Conservation (phyloP, 1,140 invertebrate species). For the Scaptomyza graminum region DNA sequence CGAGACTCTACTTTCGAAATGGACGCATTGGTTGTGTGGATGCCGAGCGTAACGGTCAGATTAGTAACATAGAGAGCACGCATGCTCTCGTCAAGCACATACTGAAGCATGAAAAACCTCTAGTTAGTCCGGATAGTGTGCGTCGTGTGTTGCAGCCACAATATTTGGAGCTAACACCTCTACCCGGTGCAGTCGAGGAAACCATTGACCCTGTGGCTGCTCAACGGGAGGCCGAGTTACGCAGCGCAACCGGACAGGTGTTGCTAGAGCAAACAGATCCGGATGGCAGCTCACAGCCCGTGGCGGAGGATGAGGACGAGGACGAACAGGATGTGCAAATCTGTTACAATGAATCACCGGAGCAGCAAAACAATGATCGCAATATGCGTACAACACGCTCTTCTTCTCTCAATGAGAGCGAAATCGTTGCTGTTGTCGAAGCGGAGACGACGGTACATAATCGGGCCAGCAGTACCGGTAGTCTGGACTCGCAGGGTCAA, state of each 20-base stretch:
- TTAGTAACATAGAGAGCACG: conserved; percentile 77
- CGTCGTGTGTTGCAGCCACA: conserved; percentile 61
- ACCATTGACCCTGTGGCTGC: conserved; percentile 50
- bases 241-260: conserved; percentile 59
- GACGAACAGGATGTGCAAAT: conserved; percentile 82
- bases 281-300: conserved; percentile 46
- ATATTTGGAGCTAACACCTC: conserved; percentile 44
- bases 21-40: conserved; percentile 82
- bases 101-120: conserved; percentile 75
- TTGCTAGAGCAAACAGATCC: conserved; percentile 31
- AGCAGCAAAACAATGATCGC: conserved; percentile 75
- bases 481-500: conserved; percentile 74
- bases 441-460: conserved; percentile 34
- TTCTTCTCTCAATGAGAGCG: conserved; percentile 69
- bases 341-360: conserved; percentile 77
- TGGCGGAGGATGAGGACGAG: conserved; percentile 75
- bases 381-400: conserved; percentile 58
- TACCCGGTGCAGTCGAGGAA: conserved; percentile 62
- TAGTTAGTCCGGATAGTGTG: conserved; percentile 77
- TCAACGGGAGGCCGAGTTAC: conserved; percentile 52
- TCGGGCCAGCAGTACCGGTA: conserved; percentile 62
- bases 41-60: conserved; percentile 60
- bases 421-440: conserved; percentile 64
- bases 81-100: conserved; percentile 82
- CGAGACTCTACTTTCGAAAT: conserved; percentile 79